phyloP scores from a whole-genome alignment of 2,888 invertebrate genomes.

The Endotricha flammealis region DNA sequence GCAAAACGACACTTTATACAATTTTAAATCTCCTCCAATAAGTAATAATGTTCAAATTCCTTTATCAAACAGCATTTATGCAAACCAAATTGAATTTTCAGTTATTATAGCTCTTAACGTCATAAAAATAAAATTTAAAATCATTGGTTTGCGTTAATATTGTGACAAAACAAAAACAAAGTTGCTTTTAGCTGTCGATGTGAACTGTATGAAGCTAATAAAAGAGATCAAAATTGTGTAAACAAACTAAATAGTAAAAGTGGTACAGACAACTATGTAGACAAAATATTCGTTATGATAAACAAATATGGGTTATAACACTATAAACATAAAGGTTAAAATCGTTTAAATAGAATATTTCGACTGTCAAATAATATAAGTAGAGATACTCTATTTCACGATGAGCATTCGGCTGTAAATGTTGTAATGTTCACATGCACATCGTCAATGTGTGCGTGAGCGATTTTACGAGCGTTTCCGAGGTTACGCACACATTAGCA shows the following conservation, averaged over 20 bases:
- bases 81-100: slow-evolving; percentile 1
- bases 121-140: slow-evolving; percentile 6
- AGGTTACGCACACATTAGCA: no score
- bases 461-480: no score
- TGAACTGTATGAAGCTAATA: not conserved
- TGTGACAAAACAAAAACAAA: no score
- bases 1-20: not conserved
- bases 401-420: no score
- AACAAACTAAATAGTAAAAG: no score
- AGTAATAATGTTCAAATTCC: not conserved
- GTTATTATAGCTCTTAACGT: slow-evolving; percentile 1
- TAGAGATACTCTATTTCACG: no score
- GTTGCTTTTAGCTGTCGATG: not conserved
- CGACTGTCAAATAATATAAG: no score
- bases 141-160: slow-evolving; percentile 1
- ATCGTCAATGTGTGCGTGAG: no score
- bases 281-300: no score
- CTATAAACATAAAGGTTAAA: not conserved
- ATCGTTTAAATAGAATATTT: not conserved
- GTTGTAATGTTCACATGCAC: no score
- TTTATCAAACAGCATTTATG: not conserved
- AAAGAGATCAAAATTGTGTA: not conserved
- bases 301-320: no score
- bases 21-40: not conserved
- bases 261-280: no score